These are phyloP conservation scores for Cariama cristata DNA, from an alignment of 2,113 vertebrate genomes.

Conservation along the genomic window DNA sequence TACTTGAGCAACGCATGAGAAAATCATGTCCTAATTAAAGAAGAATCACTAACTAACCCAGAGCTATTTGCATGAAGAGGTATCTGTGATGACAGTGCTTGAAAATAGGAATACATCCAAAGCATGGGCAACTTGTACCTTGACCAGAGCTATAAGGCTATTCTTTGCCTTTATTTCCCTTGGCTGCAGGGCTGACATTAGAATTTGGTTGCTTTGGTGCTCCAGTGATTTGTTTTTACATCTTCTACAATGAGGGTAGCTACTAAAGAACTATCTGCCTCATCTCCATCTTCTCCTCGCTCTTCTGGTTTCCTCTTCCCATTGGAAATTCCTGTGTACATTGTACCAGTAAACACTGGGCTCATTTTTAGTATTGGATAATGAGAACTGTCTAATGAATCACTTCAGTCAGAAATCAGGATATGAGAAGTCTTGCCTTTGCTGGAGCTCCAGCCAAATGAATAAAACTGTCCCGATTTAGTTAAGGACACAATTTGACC, in stretches of 20 bases:
- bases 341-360: not conserved
- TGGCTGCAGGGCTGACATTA: not conserved
- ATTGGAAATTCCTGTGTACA: not conserved
- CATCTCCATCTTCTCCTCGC: not conserved
- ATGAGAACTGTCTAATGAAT: not conserved
- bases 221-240: not conserved
- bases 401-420: not conserved
- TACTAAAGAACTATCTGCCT: not conserved
- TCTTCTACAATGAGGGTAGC: not conserved
- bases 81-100: not conserved
- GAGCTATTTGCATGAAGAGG: not conserved
- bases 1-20: not conserved
- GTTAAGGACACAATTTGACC: not conserved
- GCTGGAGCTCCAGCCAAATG: not conserved
- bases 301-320: constrained; percentile 5
- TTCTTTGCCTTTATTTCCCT: not conserved
- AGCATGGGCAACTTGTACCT: not conserved
- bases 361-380: not conserved
- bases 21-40: not conserved
- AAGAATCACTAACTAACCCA: not conserved
- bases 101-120: not conserved
- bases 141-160: not conserved
- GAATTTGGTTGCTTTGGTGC: not conserved
- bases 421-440: not conserved
- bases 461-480: not conserved